Base-by-base conservation (phyloP, 2,888 invertebrate species). In the Mimumesa dahlbomi region DNA sequence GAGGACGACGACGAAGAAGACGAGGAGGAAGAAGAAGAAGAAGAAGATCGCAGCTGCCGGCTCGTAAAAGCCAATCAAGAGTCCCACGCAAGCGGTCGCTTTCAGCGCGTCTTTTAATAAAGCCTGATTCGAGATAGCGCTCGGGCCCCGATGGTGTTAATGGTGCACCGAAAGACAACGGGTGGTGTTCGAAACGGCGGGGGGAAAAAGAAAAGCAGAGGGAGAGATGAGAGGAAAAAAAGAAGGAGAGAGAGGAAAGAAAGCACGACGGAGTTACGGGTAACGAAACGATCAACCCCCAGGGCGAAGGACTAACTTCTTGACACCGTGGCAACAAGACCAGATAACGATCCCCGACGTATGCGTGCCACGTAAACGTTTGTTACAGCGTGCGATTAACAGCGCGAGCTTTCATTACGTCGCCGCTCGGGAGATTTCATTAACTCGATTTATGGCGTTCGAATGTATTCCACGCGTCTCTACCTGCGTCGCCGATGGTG, bases 321-420 rank as follows among this genome's bases (percentile, higher is more conserved):
- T 82, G 81, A 84, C 85, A 84, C 83, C 83, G 77, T 64, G 62
- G 73, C 78, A 82, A 83, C 84, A 82, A 83, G 79, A 67, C 50
- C 71, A 73, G 87, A 88, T 87, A 88, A 86, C 79, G 81, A 88
- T 87, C 87, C 76, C 76, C 74, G 58, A 81, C 67, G 69, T 75
- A 73, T 87, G 88, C 88, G 88, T 88, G 88, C 81, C 74, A 66
- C 83, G 74, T 79, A 83, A 82, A 79, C 85, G 85, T 87, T 88
- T 86, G 82, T 85, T 85, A 85, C 77, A 45, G 45, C 58, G 52
- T 58, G 52, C 73, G 77, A 76, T 78, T 59, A 73, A 57, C 52
- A 46, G 52, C 46, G 64, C 48, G 57, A 72, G 58, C 78, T 76
- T 68, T 72, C 71, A 64, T 72, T 73, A 53, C 49, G 54, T 52